Base-by-base conservation (phyloP, 2,888 invertebrate genomes). In the Aproaerema taeniolella region DNA sequence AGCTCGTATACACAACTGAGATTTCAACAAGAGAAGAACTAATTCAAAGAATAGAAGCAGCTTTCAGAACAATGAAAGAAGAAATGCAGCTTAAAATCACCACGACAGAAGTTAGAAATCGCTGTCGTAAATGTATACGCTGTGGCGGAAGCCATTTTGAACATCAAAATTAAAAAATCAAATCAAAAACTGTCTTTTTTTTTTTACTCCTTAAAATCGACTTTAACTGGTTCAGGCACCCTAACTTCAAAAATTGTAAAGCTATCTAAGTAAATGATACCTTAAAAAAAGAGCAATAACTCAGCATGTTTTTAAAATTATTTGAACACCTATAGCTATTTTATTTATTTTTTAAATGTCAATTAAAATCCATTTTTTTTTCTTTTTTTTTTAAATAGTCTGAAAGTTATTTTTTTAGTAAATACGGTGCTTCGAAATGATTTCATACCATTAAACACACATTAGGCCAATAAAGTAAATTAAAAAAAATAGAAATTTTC, bases 371-470 rank as follows among this genome's bases (percentile, higher is more conserved):
- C 11, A 31, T 31, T 31, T 31, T 31, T 14, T 31, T 31, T 32
- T 32, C 20, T 32, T 17, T 32, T 20, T 11, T 10, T n/a, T 32
- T 32, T 11, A 32, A 32, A 32, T 32, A 32, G 32, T 20, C 20
- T 32, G 32, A 32, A 32, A 32, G 20, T 31, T 32, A 32, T 17
- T 32, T 32, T 32, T 32, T 32, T 32, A 20, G 32, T 11, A 32
- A 32, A 32, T 17, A 32, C 20, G 20, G 32, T 32, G 32, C 32
- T 32, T 32, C 9, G 12, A 32, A 31, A 14, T 31, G 15, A 31
- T 31, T 31, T 31, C 14, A 31, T 31, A 31, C 15, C 13, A 31
- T 31, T 31, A 31, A 13, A 31, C 31, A 31, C 31, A 31, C 31
- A 31, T 31, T 26, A 20, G 26, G 10, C 26, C 10, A 26, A 26